These are phyloP conservation scores for Cladorhizidae sp. DNA, from an alignment of 37 sponge, comb jelly and placozoan genomes.

Conservation along the genomic window DNA sequence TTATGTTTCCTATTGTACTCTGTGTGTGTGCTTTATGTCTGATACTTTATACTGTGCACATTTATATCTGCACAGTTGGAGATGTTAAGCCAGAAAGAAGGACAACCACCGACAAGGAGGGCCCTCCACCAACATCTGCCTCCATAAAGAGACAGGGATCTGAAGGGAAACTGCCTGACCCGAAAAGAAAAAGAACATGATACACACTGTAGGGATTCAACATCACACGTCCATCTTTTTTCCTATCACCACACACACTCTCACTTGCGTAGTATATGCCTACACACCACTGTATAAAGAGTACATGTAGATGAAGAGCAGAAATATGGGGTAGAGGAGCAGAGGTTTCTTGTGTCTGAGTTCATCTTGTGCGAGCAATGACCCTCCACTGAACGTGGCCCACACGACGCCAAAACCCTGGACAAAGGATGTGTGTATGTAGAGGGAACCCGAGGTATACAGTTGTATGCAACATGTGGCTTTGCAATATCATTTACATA, in stretches of 20 bases:
- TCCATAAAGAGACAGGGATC: slow-evolving; percentile 24
- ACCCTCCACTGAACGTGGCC: slow-evolving; percentile 90
- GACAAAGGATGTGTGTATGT: too few species aligned
- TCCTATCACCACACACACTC: neutral
- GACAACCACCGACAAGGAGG: neutral
- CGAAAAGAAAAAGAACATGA: slow-evolving; percentile 52
- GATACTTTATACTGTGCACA: too few species aligned
- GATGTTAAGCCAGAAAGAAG: slow-evolving; percentile 16
- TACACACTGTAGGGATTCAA: neutral
- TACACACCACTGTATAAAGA: slow-evolving; percentile 86
- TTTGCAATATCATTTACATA: neutral
- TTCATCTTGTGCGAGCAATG: slow-evolving; percentile 77
- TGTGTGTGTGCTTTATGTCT: too few species aligned
- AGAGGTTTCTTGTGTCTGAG: slow-evolving; percentile 79
- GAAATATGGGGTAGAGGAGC: slow-evolving; percentile 86
- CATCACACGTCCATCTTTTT: too few species aligned
- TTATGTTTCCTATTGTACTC: too few species aligned
- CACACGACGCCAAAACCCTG: slow-evolving; percentile 87
- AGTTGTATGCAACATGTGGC: neutral
- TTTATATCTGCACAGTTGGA: slow-evolving; percentile 1
- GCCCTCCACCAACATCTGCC: neutral
- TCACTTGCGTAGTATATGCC: neutral
- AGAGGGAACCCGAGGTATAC: neutral
- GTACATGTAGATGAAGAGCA: slow-evolving; percentile 86
- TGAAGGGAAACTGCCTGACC: slow-evolving; percentile 36